Conservation (phyloP, 2,888 invertebrate genomes). For the Ennomos erosarius region DNA sequence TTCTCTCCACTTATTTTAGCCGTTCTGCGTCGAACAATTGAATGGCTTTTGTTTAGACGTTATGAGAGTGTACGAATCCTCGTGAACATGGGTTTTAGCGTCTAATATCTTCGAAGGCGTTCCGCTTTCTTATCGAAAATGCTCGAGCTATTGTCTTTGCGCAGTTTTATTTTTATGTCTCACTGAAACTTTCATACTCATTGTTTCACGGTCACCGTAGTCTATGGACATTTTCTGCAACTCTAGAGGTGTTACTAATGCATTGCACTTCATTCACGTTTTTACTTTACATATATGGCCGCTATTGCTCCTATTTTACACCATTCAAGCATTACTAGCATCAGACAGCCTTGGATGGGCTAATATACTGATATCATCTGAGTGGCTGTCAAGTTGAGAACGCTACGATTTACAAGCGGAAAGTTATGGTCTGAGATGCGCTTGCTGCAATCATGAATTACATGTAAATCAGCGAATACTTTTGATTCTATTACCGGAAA, state of each 20-base stretch:
- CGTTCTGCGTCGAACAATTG: constrained; percentile 56
- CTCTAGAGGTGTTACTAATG: no score
- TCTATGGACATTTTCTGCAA: no score
- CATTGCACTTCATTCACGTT: no score
- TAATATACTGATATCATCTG: constrained; percentile 51
- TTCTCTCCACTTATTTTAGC: constrained; percentile 12
- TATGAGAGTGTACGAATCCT: constrained; percentile 68
- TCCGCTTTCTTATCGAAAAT: constrained; percentile 59
- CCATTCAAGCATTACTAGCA: constrained; percentile 8
- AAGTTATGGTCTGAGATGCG: constrained; percentile 49
- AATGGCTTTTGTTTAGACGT: constrained; percentile 73
- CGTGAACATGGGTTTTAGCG: constrained; percentile 62
- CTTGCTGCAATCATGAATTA: constrained; percentile 34
- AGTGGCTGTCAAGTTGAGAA: constrained; percentile 46
- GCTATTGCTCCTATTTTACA: constrained; percentile 2
- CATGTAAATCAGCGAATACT: constrained; percentile 20
- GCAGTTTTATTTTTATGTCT: constrained; percentile 41
- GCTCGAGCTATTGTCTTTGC: constrained; percentile 47
- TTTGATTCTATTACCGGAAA: constrained; percentile 10
- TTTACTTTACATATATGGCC: background rate
- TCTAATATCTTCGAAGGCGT: constrained; percentile 54
- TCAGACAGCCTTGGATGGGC: constrained; percentile 29
- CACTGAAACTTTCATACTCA: constrained; percentile 31
- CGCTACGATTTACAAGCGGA: constrained; percentile 51
- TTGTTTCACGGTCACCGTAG: no score